Evolutionary conservation across 2,797 vertebrate genomes (phyloP).

Genomic region (Syndactyla subalaris): DNA sequence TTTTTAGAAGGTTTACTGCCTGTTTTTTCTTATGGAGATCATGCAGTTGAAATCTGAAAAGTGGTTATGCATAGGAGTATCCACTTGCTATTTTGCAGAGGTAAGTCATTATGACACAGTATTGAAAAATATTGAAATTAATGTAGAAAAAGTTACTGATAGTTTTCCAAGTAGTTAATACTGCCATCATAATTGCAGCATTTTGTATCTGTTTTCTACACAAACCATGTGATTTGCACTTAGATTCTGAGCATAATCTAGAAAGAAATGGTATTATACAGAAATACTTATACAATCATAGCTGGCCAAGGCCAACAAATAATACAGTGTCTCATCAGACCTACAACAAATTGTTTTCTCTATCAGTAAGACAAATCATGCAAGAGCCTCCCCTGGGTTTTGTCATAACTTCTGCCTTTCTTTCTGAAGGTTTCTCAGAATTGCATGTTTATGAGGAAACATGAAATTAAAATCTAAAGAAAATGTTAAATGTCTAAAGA

Average conservation of each 20-base stretch:
- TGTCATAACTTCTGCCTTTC: background rate
- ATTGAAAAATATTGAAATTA: background rate
- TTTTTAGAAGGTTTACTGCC: background rate
- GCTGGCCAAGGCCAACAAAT: background rate
- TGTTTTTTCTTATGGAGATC: background rate
- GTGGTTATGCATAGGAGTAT: background rate
- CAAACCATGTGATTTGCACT: background rate
- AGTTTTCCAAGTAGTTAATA: background rate
- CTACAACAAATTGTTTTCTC: background rate
- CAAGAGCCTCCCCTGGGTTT: background rate
- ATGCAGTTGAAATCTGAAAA: background rate
- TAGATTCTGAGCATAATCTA: background rate
- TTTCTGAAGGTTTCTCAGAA: background rate
- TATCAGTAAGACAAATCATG: background rate
- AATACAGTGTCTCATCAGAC: background rate
- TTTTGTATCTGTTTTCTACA: background rate
- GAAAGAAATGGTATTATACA: background rate
- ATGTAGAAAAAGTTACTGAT: background rate
- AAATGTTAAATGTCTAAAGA: constrained; percentile 3
- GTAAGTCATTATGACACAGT: background rate
- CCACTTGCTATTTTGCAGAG: background rate
- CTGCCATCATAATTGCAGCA: background rate
- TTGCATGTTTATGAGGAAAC: background rate
- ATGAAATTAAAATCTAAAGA: background rate
- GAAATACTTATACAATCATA: background rate